Base-by-base conservation (phyloP, 2,888 invertebrate species). In the Hermaeophaga mercurialis region DNA sequence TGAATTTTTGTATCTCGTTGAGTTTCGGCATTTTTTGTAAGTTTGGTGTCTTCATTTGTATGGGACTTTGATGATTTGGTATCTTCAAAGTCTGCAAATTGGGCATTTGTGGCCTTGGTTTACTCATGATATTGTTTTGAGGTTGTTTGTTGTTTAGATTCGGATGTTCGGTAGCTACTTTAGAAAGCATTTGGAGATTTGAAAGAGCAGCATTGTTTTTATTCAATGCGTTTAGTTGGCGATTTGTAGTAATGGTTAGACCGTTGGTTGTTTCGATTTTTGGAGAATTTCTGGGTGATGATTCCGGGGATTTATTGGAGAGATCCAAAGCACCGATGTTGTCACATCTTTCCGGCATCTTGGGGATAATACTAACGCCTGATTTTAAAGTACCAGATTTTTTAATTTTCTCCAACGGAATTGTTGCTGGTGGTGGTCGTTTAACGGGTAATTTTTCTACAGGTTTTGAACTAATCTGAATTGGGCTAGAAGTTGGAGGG, bases 111-210 rank as follows among this genome's bases (percentile, higher is more conserved):
- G 73, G 72, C 39, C 70, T 61, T 1, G 68, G 64, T 49, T 72
- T 73, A 31, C 59, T 67, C 12, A 46, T 49, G 7, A 22, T 44
- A 33, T 47, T 38, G n/a, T n/a, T n/a, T n/a, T n/a, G n/a, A 28
- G 19, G 49, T 28, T 59, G 59, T 5, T 66, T 41, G 47, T 70
- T 72, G 50, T 68, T 73, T 36, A 71, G 49, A 4, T 53, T 61
- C 1, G 64, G 66, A 56, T 78, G 76, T 59, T 77, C 76, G 0
- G 73, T 66, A 0, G 78, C 78, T 1, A 78, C 78, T 59, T 77
- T 78, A 3, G 76, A 77, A 17, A 85, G 73, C 75, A 84, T 78
- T 70, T 84, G 82, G 46, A 85, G 74, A 68, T 85, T 85, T 7
- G 76, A 75, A 12, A 76, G 56, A 24, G 70, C 70, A n/a, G 67